Conservation (phyloP, 2,797 vertebrate genomes). For the Craterocephalus amniculus region DNA sequence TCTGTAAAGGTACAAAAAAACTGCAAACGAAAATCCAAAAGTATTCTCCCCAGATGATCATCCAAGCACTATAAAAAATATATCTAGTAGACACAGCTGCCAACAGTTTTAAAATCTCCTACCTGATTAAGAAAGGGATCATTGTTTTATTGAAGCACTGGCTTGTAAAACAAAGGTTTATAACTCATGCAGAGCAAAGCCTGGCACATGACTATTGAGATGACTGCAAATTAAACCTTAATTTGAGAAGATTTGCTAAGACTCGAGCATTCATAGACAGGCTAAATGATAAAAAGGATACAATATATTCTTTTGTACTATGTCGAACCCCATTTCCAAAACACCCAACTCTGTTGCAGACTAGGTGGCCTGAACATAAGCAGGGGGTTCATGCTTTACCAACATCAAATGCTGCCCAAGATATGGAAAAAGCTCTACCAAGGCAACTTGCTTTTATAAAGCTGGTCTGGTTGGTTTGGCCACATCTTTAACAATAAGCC, state of each 20-base stretch:
- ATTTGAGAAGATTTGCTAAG: conserved; percentile 9
- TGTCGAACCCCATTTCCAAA: conserved; percentile 16
- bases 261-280: neutral
- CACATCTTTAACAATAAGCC: conserved; percentile 41
- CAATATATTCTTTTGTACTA: neutral
- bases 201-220: conserved; percentile 1
- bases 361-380: conserved; percentile 3
- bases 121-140: too few relatives aligned
- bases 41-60: neutral
- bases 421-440: neutral
- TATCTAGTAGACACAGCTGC: neutral
- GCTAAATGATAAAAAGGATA: neutral
- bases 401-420: conserved; percentile 8
- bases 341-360: neutral
- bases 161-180: neutral
- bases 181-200: neutral
- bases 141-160: neutral
- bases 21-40: neutral
- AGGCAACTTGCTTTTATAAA: conserved; percentile 18
- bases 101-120: neutral
- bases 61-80: neutral
- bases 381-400: conserved; percentile 1
- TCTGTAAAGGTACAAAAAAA: neutral
- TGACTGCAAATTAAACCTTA: neutral
- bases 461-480: conserved; percentile 29